These are phyloP conservation scores for Poeciliopsis infans DNA, from an alignment of 2,797 vertebrate species.

Conservation along the genomic window DNA sequence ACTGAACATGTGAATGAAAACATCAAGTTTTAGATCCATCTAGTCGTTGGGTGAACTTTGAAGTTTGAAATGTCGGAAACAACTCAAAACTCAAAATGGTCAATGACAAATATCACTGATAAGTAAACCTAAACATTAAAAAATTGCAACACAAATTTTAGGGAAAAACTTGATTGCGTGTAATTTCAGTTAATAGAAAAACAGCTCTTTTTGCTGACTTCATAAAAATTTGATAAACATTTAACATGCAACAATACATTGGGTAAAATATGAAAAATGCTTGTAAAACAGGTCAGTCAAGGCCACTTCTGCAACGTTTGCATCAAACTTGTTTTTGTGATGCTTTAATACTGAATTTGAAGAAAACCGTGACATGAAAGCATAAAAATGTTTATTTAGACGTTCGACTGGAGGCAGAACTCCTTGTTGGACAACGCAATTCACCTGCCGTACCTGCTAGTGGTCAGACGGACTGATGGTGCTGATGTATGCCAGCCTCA, in stretches of 20 bases:
- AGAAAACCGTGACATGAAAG: background rate
- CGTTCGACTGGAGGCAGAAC: too few relatives aligned
- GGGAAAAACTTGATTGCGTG: background rate
- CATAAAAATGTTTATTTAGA: too few relatives aligned
- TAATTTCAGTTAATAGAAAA: background rate
- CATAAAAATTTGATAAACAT: background rate
- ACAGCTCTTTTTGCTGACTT: background rate
- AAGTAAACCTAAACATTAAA: background rate
- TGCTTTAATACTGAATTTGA: background rate
- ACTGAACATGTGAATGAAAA: background rate
- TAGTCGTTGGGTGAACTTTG: background rate
- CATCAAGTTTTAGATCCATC: slow-evolving; percentile 6
- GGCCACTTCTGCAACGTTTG: background rate
- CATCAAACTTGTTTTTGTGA: background rate
- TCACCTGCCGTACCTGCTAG: too few relatives aligned
- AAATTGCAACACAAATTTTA: background rate
- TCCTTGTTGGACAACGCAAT: too few relatives aligned
- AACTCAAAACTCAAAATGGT: background rate
- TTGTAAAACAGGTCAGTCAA: background rate
- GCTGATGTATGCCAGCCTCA: too few relatives aligned
- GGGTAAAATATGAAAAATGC: background rate
- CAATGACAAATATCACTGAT: background rate
- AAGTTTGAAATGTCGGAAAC: background rate
- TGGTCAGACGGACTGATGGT: too few relatives aligned
- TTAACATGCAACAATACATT: background rate